These are phyloP conservation scores for Catharus minimus DNA, from an alignment of 2,113 vertebrate species.

Conservation along the genomic window DNA sequence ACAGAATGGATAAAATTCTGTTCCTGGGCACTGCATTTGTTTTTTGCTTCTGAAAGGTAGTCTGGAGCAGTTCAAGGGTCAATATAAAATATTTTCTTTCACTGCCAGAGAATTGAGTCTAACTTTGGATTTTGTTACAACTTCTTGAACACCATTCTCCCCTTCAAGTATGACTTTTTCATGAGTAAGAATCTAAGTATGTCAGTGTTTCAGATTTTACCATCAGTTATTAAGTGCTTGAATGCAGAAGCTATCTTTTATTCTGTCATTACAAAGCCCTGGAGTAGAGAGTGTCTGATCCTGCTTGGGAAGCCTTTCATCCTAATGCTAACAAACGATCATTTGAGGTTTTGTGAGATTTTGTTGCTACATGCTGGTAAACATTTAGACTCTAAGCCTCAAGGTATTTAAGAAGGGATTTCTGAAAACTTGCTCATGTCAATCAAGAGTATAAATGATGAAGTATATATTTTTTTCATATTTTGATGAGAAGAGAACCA, in stretches of 20 bases:
- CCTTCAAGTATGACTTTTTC: background rate
- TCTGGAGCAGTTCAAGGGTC: background rate
- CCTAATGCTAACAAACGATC: background rate
- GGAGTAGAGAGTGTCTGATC: background rate
- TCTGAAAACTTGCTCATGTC: background rate
- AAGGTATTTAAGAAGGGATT: background rate
- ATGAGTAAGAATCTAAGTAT: background rate
- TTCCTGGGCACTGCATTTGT: background rate
- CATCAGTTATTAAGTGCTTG: background rate
- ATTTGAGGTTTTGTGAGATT: background rate
- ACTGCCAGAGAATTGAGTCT: background rate
- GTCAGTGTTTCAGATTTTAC: background rate
- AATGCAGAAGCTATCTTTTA: slow-evolving; percentile 9
- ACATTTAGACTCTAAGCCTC: background rate
- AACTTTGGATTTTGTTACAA: background rate
- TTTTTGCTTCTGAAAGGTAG: background rate
- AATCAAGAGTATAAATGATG: background rate
- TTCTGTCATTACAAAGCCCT: background rate
- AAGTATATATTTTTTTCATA: background rate
- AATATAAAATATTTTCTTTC: background rate
- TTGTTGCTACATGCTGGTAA: background rate
- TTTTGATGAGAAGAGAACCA: background rate
- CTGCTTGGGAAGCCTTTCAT: slow-evolving; percentile 2
- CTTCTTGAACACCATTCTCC: background rate
- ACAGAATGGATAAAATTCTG: background rate